Evolutionary conservation across 2,113 vertebrate genomes (phyloP).

Genomic region (Pteruthius melanotis): DNA sequence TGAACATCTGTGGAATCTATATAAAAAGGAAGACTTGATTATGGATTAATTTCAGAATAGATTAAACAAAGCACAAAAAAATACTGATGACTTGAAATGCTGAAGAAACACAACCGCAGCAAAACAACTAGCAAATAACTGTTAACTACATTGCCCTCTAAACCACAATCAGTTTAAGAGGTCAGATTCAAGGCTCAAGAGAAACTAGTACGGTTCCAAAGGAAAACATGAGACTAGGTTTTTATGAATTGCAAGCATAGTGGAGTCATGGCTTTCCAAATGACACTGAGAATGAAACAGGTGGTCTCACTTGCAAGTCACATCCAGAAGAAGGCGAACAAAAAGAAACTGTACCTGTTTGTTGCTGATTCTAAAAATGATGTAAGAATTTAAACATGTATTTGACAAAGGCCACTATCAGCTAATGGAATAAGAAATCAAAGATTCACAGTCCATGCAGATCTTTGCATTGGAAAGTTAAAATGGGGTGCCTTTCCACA

Average conservation of each 20-base stretch:
- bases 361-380: not conserved
- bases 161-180: not conserved
- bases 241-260: not conserved
- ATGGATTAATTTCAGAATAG: not conserved
- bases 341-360: not conserved
- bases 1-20: not conserved
- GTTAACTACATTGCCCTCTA: not conserved
- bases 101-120: not conserved
- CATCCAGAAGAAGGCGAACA: not conserved
- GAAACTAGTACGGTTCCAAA: not conserved
- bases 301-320: not conserved
- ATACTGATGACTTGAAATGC: not conserved
- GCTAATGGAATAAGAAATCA: not conserved
- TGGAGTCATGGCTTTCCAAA: not conserved
- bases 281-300: not conserved
- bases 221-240: not conserved
- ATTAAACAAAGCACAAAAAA: conserved; percentile 3
- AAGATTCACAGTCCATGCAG: not conserved
- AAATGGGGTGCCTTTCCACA: not conserved
- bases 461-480: not conserved
- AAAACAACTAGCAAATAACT: not conserved
- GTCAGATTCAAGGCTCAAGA: not conserved
- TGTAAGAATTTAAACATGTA: fast-evolving
- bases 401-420: not conserved
- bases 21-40: not conserved